phyloP scores from a whole-genome alignment of 2,113 vertebrate genomes.

The Leucopternis melanops region DNA sequence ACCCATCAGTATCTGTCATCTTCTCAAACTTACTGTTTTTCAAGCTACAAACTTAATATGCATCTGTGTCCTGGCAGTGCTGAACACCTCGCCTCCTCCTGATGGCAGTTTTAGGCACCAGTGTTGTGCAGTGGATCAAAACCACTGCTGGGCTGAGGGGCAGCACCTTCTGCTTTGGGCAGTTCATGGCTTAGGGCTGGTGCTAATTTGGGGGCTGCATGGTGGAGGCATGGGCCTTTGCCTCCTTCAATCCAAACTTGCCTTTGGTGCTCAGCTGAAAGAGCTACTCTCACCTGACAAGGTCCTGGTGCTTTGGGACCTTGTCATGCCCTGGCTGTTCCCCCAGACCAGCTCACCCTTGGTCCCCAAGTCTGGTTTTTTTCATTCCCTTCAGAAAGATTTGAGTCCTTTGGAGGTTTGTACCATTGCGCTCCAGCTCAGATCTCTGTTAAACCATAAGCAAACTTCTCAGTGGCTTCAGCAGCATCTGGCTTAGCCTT shows the following conservation, averaged over 20 bases:
- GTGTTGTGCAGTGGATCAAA: not conserved
- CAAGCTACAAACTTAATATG: not conserved
- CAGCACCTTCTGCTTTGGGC: not conserved
- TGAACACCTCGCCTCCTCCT: not conserved
- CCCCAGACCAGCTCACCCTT: not conserved
- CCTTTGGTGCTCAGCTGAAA: not conserved
- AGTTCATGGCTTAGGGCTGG: not conserved
- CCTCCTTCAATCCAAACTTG: not conserved
- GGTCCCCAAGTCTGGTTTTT: not conserved
- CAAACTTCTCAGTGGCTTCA: not conserved
- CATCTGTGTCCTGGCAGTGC: not conserved
- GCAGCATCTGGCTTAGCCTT: not conserved
- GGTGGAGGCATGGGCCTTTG: not conserved
- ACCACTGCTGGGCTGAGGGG: not conserved
- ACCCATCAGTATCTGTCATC: not conserved
- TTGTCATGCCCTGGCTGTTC: not conserved
- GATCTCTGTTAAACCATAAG: not conserved
- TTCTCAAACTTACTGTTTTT: not conserved
- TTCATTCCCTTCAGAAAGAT: not conserved
- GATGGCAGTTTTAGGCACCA: not conserved
- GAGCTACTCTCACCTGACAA: not conserved
- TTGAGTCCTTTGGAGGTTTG: not conserved
- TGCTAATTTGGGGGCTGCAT: not conserved
- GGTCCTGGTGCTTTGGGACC: not conserved
- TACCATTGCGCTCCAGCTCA: not conserved